Evolutionary conservation across 2,113 vertebrate genomes (phyloP).

Genomic region (Gorsachius goisagi): DNA sequence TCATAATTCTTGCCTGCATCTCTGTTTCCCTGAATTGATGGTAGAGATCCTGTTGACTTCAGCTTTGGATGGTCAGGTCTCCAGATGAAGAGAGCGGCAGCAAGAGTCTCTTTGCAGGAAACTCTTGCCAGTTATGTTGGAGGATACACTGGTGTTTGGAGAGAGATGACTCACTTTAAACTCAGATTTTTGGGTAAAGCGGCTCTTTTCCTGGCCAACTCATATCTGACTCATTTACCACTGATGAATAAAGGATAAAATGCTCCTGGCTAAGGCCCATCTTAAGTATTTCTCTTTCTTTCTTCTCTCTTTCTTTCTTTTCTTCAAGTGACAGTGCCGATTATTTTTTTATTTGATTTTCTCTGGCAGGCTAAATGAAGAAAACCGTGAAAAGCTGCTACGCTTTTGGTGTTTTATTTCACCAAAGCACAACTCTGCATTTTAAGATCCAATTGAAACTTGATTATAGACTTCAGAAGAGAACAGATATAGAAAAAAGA

Average conservation of each 20-base stretch:
- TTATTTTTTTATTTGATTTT: constrained; percentile 65
- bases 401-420: background rate
- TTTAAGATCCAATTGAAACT: constrained; percentile 16
- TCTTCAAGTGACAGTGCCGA: constrained; percentile 61
- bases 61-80: background rate
- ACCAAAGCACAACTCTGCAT: constrained; percentile 35
- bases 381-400: constrained; percentile 15
- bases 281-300: constrained; percentile 74
- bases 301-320: constrained; percentile 53
- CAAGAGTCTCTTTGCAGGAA: constrained; percentile 65
- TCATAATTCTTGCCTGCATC: background rate
- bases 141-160: constrained; percentile 79
- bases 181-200: constrained; percentile 79
- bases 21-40: background rate
- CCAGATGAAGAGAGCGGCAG: constrained; percentile 64
- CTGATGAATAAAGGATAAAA: constrained; percentile 79
- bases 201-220: constrained; percentile 78
- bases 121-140: constrained; percentile 75
- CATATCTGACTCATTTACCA: constrained; percentile 84
- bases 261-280: constrained; percentile 73
- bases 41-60: background rate
- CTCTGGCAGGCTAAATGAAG: constrained; percentile 34
- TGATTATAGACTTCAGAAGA: constrained; percentile 46
- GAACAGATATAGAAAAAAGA: constrained; percentile 15
- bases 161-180: constrained; percentile 79